phyloP scores from a whole-genome alignment of 2,888 invertebrate species.

The Sipha maydis region DNA sequence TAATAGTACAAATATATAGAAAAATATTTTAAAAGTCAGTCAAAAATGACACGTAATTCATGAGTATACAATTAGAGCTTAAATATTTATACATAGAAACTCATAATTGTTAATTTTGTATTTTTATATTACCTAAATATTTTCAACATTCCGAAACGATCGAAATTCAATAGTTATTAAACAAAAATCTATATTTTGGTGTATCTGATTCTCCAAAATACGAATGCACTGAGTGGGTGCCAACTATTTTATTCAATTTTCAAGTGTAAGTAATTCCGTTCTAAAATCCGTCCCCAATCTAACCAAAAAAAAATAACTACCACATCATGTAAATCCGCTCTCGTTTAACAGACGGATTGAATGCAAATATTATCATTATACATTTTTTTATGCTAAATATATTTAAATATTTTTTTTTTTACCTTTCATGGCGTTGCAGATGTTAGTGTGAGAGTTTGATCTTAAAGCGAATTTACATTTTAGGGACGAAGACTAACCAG shows the following conservation, averaged over 20 bases:
- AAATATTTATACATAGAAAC: background rate
- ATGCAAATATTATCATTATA: background rate
- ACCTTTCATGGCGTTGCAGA: background rate
- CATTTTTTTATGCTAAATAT: constrained; percentile 5
- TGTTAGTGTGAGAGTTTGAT: background rate
- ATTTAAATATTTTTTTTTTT: constrained; percentile 14
- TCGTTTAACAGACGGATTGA: background rate
- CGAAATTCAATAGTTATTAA: background rate
- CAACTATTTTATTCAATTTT: background rate
- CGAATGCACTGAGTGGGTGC: background rate
- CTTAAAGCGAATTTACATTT: background rate
- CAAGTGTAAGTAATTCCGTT: background rate
- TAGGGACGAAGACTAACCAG: background rate
- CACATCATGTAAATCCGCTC: background rate
- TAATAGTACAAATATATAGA: too few species aligned
- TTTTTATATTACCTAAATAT: background rate
- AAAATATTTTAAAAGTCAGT: too few species aligned
- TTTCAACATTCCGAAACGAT: background rate
- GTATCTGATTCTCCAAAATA: background rate
- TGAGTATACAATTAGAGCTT: too few species aligned
- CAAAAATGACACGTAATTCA: too few species aligned
- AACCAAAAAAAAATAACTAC: background rate
- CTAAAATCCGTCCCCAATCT: background rate
- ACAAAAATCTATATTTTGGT: background rate
- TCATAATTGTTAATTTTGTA: background rate